These are phyloP conservation scores for Phrynocephalus versicolor DNA, from an alignment of 2,113 vertebrate genomes.

Conservation along the genomic window DNA sequence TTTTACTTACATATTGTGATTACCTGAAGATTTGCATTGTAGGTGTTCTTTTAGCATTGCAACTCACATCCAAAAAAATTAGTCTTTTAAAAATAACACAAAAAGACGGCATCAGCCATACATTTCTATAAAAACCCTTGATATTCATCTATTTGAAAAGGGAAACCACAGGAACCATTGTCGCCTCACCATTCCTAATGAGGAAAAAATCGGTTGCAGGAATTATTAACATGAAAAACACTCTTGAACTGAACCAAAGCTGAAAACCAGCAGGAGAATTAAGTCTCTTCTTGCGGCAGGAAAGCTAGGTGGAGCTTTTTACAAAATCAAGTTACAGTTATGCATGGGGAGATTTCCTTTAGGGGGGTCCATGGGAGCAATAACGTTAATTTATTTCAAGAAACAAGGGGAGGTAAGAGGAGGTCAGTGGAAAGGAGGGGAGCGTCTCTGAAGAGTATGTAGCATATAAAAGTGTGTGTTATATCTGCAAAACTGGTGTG, in stretches of 20 bases:
- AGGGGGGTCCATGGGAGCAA: constrained; percentile 26
- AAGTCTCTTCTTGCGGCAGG: constrained; percentile 26
- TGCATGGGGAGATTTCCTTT: constrained; percentile 36
- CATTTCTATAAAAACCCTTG: neutral
- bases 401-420: constrained; percentile 10
- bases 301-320: constrained; percentile 3
- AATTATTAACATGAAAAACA: constrained; percentile 30
- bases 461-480: neutral
- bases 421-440: constrained; percentile 20
- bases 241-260: neutral
- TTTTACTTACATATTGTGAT: constrained; percentile 3
- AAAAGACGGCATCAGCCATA: neutral
- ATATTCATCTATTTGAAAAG: neutral
- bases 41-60: neutral
- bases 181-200: constrained; percentile 13
- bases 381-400: constrained; percentile 38
- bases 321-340: constrained; percentile 18
- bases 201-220: neutral
- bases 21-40: neutral
- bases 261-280: constrained; percentile 6
- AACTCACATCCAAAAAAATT: neutral
- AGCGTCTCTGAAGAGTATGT: neutral
- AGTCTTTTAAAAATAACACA: neutral
- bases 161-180: neutral
- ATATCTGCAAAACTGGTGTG: neutral